Evolutionary conservation across 2,113 vertebrate species (phyloP).

Genomic region (Eptesicus fuscus): DNA sequence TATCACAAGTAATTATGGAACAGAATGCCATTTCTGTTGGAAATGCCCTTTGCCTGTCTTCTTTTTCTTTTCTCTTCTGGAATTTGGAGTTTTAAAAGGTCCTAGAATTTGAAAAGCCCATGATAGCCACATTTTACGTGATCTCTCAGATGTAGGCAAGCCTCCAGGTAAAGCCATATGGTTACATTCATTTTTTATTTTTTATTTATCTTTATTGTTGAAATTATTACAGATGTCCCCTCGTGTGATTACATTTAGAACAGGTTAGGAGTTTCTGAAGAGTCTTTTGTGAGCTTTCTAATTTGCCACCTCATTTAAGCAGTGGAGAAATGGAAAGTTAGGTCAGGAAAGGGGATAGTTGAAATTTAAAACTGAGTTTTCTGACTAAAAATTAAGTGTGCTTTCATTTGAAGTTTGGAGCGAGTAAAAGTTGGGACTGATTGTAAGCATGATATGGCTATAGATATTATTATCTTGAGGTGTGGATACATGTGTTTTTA

Average conservation of each 20-base stretch:
- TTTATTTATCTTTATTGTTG: no score
- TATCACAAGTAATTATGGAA: neutral
- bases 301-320: neutral
- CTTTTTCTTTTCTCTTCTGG: neutral
- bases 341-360: neutral
- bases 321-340: neutral
- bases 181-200: neutral
- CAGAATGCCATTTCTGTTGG: neutral
- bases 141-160: neutral
- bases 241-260: neutral
- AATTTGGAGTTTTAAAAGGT: conserved; percentile 16
- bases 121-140: neutral
- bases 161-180: neutral
- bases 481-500: neutral
- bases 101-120: neutral
- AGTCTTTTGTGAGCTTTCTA: neutral
- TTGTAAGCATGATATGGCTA: neutral
- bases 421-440: neutral
- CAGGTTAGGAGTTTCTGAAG: neutral
- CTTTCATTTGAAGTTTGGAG: neutral
- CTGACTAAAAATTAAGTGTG: neutral
- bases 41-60: neutral
- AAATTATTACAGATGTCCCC: no score
- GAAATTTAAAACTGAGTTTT: neutral
- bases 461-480: neutral